These are phyloP conservation scores for Drosophila repletoides DNA, from an alignment of 1,140 invertebrate species.

Conservation along the genomic window DNA sequence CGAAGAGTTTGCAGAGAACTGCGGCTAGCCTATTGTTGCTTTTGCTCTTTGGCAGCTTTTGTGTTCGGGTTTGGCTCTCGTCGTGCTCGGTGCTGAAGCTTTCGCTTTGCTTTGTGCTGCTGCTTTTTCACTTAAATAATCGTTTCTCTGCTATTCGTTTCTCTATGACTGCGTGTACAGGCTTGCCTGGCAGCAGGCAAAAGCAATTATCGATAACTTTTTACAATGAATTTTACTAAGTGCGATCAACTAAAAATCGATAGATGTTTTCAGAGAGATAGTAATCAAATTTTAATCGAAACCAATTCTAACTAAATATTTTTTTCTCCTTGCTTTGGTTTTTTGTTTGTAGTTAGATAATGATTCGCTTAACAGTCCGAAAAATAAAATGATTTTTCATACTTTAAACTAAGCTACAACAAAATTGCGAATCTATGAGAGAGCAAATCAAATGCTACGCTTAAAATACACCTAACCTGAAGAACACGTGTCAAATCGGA, in stretches of 20 bases:
- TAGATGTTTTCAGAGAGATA: too few species aligned
- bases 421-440: too few species aligned
- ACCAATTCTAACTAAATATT: too few species aligned
- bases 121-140: background rate
- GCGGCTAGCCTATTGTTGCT: constrained; percentile 13
- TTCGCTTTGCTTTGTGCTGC: constrained; percentile 8
- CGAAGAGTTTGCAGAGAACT: constrained; percentile 27
- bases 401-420: too few species aligned
- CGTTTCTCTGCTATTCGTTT: background rate
- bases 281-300: too few species aligned
- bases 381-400: too few species aligned
- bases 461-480: too few species aligned
- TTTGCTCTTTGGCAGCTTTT: constrained; percentile 9
- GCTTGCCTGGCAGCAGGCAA: too few species aligned
- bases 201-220: constrained; percentile 1
- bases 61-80: background rate
- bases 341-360: constrained; percentile 4
- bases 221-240: background rate
- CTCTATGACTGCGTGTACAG: background rate
- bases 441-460: too few species aligned
- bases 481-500: too few species aligned
- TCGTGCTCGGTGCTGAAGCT: background rate
- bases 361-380: too few species aligned
- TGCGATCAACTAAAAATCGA: background rate
- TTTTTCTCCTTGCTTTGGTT: background rate